Percentiles rank a stretch among this genome's conserved stretches.
Conservation (phyloP, 2,797 vertebrate genomes). For the Myripristis murdjan region DNA sequence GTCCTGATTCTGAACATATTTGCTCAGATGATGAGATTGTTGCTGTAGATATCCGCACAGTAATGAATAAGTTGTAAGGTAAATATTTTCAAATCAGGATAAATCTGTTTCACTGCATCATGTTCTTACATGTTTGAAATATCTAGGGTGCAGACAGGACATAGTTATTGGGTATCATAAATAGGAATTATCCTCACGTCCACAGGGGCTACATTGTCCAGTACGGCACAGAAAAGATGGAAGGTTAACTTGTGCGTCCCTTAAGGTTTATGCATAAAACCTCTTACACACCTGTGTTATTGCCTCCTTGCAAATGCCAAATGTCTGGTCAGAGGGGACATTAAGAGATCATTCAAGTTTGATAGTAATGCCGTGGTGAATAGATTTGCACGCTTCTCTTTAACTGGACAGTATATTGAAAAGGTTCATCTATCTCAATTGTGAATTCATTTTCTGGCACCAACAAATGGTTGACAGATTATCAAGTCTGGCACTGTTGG, state of each 20-base stretch:
- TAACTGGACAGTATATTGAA: slow-evolving; percentile 70
- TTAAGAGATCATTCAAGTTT: slow-evolving; percentile 39
- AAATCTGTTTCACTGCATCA: slow-evolving; percentile 13
- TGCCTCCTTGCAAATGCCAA: slow-evolving; percentile 43
- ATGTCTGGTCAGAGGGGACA: slow-evolving; percentile 40
- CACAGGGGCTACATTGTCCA: slow-evolving; percentile 2
- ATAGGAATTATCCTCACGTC: slow-evolving; percentile 22
- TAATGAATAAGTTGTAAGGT: slow-evolving; percentile 20
- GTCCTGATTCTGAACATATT: slow-evolving; percentile 47
- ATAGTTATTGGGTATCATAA: slow-evolving; percentile 13
- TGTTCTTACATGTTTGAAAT: slow-evolving; percentile 44
- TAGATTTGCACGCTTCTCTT: slow-evolving; percentile 66
- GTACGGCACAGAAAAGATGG: slow-evolving; percentile 11
- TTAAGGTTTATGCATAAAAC: neutral
- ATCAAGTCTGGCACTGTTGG: slow-evolving; percentile 57
- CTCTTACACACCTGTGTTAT: slow-evolving; percentile 22
- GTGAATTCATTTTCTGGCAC: slow-evolving; percentile 57
- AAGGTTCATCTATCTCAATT: slow-evolving; percentile 57
- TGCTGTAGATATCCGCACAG: slow-evolving; percentile 52
- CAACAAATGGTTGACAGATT: slow-evolving; percentile 50
- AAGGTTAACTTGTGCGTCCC: slow-evolving; percentile 15
- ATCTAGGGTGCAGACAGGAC: slow-evolving; percentile 6
- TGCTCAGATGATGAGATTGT: slow-evolving; percentile 62
- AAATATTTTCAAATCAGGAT: slow-evolving; percentile 44
- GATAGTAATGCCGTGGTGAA: slow-evolving; percentile 59